Evolutionary conservation across 2,888 invertebrate genomes (phyloP).

Genomic region (Colostygia pectinataria): DNA sequence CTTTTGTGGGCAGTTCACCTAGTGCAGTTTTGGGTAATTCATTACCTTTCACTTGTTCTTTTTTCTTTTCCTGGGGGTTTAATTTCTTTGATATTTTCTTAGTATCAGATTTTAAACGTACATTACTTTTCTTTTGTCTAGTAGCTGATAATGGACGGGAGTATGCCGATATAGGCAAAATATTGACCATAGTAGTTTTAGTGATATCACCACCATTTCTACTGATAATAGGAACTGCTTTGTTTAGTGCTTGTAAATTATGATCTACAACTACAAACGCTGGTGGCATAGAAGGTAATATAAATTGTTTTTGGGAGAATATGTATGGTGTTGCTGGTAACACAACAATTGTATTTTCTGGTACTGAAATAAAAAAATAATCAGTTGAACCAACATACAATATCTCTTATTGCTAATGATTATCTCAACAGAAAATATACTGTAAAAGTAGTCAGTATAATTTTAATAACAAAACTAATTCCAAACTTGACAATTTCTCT

Average conservation of each 20-base stretch:
- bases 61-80: slow-evolving; percentile 36
- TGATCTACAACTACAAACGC: slow-evolving; percentile 69
- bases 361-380: slow-evolving; percentile 50
- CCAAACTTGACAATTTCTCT: too few species aligned
- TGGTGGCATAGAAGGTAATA: slow-evolving; percentile 68
- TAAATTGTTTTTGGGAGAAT: slow-evolving; percentile 69
- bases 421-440: too few species aligned
- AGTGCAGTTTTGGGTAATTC: slow-evolving; percentile 21
- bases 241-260: slow-evolving; percentile 62
- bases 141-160: slow-evolving; percentile 67
- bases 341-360: slow-evolving; percentile 71
- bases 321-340: slow-evolving; percentile 72
- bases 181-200: slow-evolving; percentile 78
- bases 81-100: slow-evolving; percentile 45
- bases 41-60: slow-evolving; percentile 28
- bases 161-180: slow-evolving; percentile 77
- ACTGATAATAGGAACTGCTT: slow-evolving; percentile 58
- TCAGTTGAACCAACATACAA: too few species aligned
- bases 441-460: too few species aligned
- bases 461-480: too few species aligned
- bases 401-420: too few species aligned
- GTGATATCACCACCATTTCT: slow-evolving; percentile 69
- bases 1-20: slow-evolving; percentile 23
- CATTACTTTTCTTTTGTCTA: slow-evolving; percentile 59
- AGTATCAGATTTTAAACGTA: slow-evolving; percentile 50